These are phyloP conservation scores for Eumeta japonica DNA, from an alignment of 1,140 invertebrate species.

Conservation along the genomic window DNA sequence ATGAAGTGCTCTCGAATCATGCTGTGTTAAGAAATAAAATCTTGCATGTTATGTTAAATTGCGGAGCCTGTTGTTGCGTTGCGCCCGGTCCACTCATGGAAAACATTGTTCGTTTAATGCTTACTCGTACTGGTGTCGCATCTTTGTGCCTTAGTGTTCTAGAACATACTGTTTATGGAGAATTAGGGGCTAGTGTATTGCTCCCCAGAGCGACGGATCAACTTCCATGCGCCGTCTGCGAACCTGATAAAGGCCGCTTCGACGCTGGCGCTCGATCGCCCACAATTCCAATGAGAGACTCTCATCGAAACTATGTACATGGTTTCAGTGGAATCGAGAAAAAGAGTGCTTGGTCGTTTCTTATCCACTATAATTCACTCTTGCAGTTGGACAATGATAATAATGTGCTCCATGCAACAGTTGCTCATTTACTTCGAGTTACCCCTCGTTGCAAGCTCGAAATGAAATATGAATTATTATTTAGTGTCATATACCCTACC, in stretches of 20 bases:
- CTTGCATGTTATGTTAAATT: conserved; percentile 57
- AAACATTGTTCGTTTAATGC: conserved; percentile 38
- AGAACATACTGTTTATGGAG: conserved; percentile 62
- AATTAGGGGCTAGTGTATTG: conserved; percentile 54
- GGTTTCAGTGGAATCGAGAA: conserved; percentile 31
- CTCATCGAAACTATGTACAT: conserved; percentile 28
- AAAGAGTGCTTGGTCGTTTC: conserved; percentile 58
- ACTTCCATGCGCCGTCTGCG: conserved; percentile 42
- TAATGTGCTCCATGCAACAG: conserved; percentile 58
- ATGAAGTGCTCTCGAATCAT: conserved; percentile 41
- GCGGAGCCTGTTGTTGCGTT: conserved; percentile 67
- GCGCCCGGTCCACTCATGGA: conserved; percentile 51
- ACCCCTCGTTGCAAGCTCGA: conserved; percentile 55
- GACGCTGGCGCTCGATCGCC: too few relatives aligned
- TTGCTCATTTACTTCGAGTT: conserved; percentile 62
- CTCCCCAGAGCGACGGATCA: conserved; percentile 30
- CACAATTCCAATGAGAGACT: conserved; percentile 11
- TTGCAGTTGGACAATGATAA: conserved; percentile 58
- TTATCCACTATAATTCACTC: conserved; percentile 61
- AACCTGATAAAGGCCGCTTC: conserved; percentile 22
- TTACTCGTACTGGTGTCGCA: conserved; percentile 31
- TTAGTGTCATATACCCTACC: conserved; percentile 62
- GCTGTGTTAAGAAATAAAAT: conserved; percentile 51
- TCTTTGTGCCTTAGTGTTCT: conserved; percentile 46
- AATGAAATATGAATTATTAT: conserved; percentile 60